Base-by-base conservation (phyloP, 2,888 invertebrate species). In the Nymphalis polychloros region DNA sequence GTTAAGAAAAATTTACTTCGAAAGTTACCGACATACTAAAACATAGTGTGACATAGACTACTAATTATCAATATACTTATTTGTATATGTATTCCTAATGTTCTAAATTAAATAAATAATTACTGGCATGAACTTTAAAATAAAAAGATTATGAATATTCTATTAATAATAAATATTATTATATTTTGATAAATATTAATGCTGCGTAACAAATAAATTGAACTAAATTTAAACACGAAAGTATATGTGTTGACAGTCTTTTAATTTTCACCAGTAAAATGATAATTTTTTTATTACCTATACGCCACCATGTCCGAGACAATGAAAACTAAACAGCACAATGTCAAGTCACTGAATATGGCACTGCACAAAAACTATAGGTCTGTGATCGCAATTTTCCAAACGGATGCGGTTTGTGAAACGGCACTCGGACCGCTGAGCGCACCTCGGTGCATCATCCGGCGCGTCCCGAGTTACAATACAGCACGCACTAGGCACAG, bases 261-360 rank as follows among this genome's bases (percentile, higher is more conserved):
- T 49, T n/a, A 49, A 49, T n/a, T n/a, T 49, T 20, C 23, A 55
- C n/a, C 35, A 19, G 59, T 23, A 59, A 59, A 59, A 17, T 7
- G 13, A 23, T 7, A 16, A n/a, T 60, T 27, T 20, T 31, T 53
- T 50, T 61, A 68, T 81, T 84, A 85, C 85, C 85, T 84, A 81
- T 84, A 83, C 47, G 85, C 85, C 70, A 85, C 85, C 85, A 85
- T 85, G 72, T 77, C 78, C 79, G 72, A 76, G 77, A 78, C 80
- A 79, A 81, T 76, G 72, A 70, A 72, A 60, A 63, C 61, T 57
- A 67, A 77, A 81, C 74, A 74, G 72, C 81, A 82, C 81, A 69
- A 68, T 67, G 59, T 61, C 60, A 72, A 46, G 63, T 68, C 70
- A 72, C 71, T 69, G 59, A 70, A 69, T 78, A 82, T 76, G 75